Evolutionary conservation across 2,888 invertebrate species (phyloP).

Genomic region (Coronaproctus castanopsis): DNA sequence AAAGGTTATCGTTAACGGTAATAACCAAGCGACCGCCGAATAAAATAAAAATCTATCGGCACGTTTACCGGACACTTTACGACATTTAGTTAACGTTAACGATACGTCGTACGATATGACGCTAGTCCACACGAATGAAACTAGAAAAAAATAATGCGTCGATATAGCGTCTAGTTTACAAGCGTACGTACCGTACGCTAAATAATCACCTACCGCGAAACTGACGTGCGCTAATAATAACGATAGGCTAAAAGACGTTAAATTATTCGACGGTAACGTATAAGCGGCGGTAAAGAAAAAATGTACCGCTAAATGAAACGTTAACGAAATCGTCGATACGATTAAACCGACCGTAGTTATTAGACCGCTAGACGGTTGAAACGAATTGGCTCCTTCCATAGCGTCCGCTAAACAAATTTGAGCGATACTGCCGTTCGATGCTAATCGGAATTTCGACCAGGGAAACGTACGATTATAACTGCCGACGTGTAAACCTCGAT

Average conservation of each 20-base stretch:
- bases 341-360: slow-evolving; percentile 29
- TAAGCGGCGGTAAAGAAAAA: slow-evolving; percentile 28
- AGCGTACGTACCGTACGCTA: slow-evolving; percentile 21
- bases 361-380: too few species aligned
- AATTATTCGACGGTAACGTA: slow-evolving; percentile 32
- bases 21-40: slow-evolving; percentile 28
- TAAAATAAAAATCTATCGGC: slow-evolving; percentile 27
- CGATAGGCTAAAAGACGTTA: slow-evolving; percentile 29
- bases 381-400: too few species aligned
- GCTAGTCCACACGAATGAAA: slow-evolving; percentile 35
- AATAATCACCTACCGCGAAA: slow-evolving; percentile 28
- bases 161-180: slow-evolving; percentile 28
- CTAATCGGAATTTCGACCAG: too few species aligned
- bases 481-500: too few species aligned
- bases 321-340: slow-evolving; percentile 29
- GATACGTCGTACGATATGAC: slow-evolving; percentile 32
- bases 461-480: too few species aligned
- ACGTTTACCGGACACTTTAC: slow-evolving; percentile 27
- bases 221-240: slow-evolving; percentile 29
- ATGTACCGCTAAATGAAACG: slow-evolving; percentile 30
- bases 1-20: slow-evolving; percentile 26
- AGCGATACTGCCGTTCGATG: too few species aligned
- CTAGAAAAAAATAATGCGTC: slow-evolving; percentile 31
- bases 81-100: slow-evolving; percentile 28
- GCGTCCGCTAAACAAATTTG: too few species aligned